These are phyloP conservation scores for Pocota personata DNA, from an alignment of 2,888 invertebrate genomes.

Conservation along the genomic window DNA sequence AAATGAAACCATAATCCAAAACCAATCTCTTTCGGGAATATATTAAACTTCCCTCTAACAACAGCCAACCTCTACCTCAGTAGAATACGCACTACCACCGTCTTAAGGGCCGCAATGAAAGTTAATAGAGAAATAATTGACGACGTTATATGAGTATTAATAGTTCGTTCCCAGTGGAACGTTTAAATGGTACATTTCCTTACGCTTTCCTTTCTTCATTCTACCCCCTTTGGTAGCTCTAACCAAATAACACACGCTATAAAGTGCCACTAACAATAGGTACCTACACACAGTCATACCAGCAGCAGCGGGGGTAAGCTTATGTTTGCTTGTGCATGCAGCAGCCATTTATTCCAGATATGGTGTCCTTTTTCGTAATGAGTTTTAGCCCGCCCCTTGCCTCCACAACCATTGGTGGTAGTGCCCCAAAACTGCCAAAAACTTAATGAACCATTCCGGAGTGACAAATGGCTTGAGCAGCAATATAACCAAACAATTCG, in stretches of 20 bases:
- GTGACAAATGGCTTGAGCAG: conserved; percentile 71
- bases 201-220: not conserved
- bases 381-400: conserved; percentile 40
- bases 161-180: conserved; percentile 26
- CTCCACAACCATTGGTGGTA: conserved; percentile 23
- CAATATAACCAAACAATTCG: conserved; percentile 72
- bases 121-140: conserved; percentile 62
- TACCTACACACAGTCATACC: conserved; percentile 38
- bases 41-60: not conserved
- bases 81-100: not conserved
- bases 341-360: conserved; percentile 62
- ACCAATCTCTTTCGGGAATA: not conserved
- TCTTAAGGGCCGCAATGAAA: conserved; percentile 21
- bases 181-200: conserved; percentile 33
- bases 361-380: conserved; percentile 63
- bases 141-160: conserved; percentile 33
- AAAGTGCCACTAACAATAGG: conserved; percentile 30
- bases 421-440: conserved; percentile 71
- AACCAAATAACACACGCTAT: conserved; percentile 2
- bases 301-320: conserved; percentile 1
- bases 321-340: conserved; percentile 35
- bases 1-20: conserved; percentile 13
- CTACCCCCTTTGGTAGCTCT: not conserved
- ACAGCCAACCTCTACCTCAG: not conserved
- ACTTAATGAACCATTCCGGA: conserved; percentile 72